These are phyloP conservation scores for Aotus griseimembra DNA, from an alignment of 2,797 vertebrate species.

Conservation along the genomic window DNA sequence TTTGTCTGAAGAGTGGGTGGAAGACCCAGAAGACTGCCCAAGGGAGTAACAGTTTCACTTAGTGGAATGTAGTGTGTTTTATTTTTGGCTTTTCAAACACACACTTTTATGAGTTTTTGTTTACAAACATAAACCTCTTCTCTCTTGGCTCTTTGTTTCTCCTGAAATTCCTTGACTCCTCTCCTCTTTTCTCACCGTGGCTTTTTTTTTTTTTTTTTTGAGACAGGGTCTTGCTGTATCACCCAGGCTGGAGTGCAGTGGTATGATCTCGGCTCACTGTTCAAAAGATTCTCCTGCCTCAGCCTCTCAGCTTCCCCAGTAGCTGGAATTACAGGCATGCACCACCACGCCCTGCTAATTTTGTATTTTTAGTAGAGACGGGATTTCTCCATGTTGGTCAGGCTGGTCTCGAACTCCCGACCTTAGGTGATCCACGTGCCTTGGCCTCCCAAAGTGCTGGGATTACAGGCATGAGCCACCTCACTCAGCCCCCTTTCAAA, in stretches of 20 bases:
- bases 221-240: not conserved
- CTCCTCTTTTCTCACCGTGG: not conserved
- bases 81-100: not conserved
- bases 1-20: not conserved
- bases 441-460: not conserved
- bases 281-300: not conserved
- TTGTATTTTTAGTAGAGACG: not conserved
- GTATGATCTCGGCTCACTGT: not conserved
- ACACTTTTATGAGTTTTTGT: not conserved
- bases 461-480: not conserved
- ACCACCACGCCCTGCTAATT: not conserved
- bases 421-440: not conserved
- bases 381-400: not conserved
- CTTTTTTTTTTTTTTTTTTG: not conserved
- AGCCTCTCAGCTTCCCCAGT: not conserved
- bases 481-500: not conserved
- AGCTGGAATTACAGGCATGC: not conserved
- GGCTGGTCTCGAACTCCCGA: not conserved
- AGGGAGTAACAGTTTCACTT: not conserved
- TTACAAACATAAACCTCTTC: not conserved
- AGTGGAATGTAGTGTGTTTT: not conserved
- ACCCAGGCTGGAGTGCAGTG: not conserved
- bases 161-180: not conserved
- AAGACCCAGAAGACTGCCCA: not conserved
- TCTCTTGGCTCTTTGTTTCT: constrained; percentile 41